A percentile compares a stretch with the other conserved stretches of the same genome.
These are phyloP conservation scores for Horisme vitalbata DNA, from an alignment of 2,888 invertebrate genomes.

Conservation along the genomic window DNA sequence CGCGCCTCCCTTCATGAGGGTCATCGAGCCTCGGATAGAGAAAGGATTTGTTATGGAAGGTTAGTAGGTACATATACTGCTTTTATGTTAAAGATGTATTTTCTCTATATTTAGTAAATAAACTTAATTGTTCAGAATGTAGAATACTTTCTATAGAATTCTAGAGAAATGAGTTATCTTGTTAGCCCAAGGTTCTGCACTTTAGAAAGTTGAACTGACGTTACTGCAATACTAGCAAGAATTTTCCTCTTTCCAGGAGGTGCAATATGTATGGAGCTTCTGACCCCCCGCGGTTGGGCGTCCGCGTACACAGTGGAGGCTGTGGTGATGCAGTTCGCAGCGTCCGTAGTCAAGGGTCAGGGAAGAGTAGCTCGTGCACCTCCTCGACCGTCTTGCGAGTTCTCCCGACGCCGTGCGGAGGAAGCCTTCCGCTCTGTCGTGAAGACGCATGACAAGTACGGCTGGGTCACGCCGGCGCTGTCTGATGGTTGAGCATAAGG, in stretches of 20 bases:
- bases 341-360: conserved; percentile 94
- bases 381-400: conserved; percentile 89
- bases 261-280: conserved; percentile 94
- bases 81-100: no score
- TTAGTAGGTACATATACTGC: conserved; percentile 14
- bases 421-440: conserved; percentile 93
- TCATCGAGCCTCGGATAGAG: conserved; percentile 90
- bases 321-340: conserved; percentile 94
- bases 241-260: conserved; percentile 78
- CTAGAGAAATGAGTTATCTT: no score
- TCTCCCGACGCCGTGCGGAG: conserved; percentile 91
- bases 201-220: not conserved
- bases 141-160: no score
- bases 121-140: not conserved
- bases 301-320: conserved; percentile 94
- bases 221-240: not conserved
- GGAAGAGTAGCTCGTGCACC: conserved; percentile 92
- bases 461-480: conserved; percentile 94
- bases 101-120: no score
- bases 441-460: conserved; percentile 95
- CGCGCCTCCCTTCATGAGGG: conserved; percentile 93
- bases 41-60: conserved; percentile 95
- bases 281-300: conserved; percentile 94
- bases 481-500: conserved; percentile 88
- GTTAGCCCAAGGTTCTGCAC: no score